These are phyloP conservation scores for Pelobates cultripes DNA, from an alignment of 2,797 vertebrate genomes.

Conservation along the genomic window DNA sequence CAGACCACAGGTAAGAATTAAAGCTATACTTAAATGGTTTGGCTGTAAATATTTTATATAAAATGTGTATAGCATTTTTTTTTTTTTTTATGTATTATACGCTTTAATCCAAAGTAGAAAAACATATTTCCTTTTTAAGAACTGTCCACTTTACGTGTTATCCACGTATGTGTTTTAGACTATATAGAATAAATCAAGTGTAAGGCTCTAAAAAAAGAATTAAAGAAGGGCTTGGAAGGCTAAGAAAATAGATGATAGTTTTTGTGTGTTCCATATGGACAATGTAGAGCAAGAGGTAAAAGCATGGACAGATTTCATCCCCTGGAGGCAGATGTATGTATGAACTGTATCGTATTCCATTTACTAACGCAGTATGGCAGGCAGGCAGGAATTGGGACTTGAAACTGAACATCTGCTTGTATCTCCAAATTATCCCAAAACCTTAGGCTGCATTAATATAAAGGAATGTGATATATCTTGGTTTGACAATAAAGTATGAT, in stretches of 20 bases:
- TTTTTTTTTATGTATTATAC: too few relatives aligned
- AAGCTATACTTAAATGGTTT: too few relatives aligned
- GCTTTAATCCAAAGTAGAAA: too few relatives aligned
- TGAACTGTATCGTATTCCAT: conserved; percentile 34
- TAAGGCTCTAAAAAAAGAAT: too few relatives aligned
- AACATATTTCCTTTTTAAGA: too few relatives aligned
- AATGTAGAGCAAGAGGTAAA: conserved; percentile 21
- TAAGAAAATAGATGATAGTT: neutral
- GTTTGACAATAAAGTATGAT: conserved; percentile 4
- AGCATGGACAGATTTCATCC: conserved; percentile 40
- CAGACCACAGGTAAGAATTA: too few relatives aligned
- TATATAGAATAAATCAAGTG: too few relatives aligned
- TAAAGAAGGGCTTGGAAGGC: conserved; percentile 11
- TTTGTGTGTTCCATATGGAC: conserved; percentile 24
- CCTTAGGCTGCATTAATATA: conserved; percentile 3
- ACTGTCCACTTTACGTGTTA: too few relatives aligned
- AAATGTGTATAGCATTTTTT: too few relatives aligned
- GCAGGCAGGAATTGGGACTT: conserved; percentile 8
- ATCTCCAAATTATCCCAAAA: neutral
- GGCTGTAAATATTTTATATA: too few relatives aligned
- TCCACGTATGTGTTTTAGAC: too few relatives aligned
- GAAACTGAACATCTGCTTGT: conserved; percentile 31
- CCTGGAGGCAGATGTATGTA: conserved; percentile 29
- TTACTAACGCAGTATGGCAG: conserved; percentile 33
- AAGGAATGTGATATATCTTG: neutral